Evolutionary conservation across 1,140 invertebrate genomes (phyloP), one percentile per base, ranked within the genome.

Genomic region (Drosophila tsacasi): DNA sequence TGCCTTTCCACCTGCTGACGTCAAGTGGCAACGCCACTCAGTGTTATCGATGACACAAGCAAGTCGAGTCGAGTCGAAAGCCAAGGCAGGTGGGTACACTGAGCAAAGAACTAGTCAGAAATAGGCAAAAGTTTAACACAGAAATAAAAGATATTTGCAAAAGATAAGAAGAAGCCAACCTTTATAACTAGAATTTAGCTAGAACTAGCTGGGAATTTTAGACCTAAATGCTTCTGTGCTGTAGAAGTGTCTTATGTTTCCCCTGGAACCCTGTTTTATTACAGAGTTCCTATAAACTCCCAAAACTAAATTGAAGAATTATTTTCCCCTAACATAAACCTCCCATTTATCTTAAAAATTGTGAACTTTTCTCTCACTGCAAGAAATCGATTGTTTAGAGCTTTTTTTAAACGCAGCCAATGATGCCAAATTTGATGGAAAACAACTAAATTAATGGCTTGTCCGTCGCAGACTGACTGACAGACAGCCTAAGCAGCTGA

Each of bases 401-500:
- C 15, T 35, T 49, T 47, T 65, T 44, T 65, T 67, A 67, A 69
- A 71, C 42, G n/a, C 44, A n/a, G 19, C 13, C 52, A 35, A 73
- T 72, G 35, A 59, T 72, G 66, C 52, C 42, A 59, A 59, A 60
- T 73, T 60, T 52, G 46, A 52, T 73, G 67, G 50, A 50, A 71
- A 73, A 27, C 69, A 59, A 73, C 67, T 50, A 75, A 77, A 77
- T 77, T 65, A 76, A 76, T 76, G 44, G 64, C 59, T 59, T 47
- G 71, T 54, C 73, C 39, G 32, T 42, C 42, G 12, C 23, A n/a
- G n/a, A 46, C 17, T 71, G 52, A 75, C 72, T 75, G 71, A 40
- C 66, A 49, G 72, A 75, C 72, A 68, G 64, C 61, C 73, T 35
- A 61, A 77, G 59, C 76, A 79, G 75, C 65, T 79, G 76, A 79